These are phyloP conservation scores for Mimumesa dahlbomi DNA, from an alignment of 2,888 invertebrate genomes.

Conservation along the genomic window DNA sequence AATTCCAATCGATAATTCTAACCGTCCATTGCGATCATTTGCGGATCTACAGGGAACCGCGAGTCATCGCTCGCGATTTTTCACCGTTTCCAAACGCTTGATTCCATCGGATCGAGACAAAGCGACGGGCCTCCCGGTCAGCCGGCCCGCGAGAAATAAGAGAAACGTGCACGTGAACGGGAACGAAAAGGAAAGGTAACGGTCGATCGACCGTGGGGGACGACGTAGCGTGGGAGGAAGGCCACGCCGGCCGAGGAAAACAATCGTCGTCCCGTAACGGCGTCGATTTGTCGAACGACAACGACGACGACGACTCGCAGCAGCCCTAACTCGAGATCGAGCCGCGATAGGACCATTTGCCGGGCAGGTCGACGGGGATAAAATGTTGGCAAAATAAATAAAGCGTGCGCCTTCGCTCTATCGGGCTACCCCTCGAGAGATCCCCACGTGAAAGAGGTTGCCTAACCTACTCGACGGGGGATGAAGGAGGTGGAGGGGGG, in stretches of 20 bases:
- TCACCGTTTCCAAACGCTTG: slow-evolving; percentile 6
- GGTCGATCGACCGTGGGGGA: slow-evolving; percentile 17
- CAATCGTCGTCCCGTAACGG: slow-evolving; percentile 53
- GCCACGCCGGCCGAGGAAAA: slow-evolving; percentile 36
- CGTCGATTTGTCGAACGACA: slow-evolving; percentile 55
- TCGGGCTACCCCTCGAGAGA: slow-evolving; percentile 35
- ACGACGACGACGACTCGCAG: slow-evolving; percentile 2
- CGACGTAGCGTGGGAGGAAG: too few species aligned
- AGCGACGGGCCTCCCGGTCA: too few species aligned
- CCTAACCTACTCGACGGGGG: slow-evolving; percentile 17
- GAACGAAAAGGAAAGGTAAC: neutral
- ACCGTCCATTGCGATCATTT: neutral
- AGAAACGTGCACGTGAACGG: too few species aligned
- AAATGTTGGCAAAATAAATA: slow-evolving; percentile 63
- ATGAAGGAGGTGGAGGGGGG: too few species aligned
- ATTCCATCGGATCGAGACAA: neutral
- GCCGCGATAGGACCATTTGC: slow-evolving; percentile 8
- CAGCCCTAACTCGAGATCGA: slow-evolving; percentile 26
- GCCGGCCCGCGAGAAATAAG: too few species aligned
- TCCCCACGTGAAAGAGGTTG: slow-evolving; percentile 31
- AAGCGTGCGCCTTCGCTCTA: slow-evolving; percentile 41
- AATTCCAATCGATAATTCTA: neutral
- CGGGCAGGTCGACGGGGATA: slow-evolving; percentile 24
- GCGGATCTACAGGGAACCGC: neutral
- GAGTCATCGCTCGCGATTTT: neutral